A percentile compares a stretch with the other conserved stretches of the same genome.
These are phyloP conservation scores for Drosophila neonasuta DNA, from an alignment of 2,888 invertebrate species.

Conservation along the genomic window DNA sequence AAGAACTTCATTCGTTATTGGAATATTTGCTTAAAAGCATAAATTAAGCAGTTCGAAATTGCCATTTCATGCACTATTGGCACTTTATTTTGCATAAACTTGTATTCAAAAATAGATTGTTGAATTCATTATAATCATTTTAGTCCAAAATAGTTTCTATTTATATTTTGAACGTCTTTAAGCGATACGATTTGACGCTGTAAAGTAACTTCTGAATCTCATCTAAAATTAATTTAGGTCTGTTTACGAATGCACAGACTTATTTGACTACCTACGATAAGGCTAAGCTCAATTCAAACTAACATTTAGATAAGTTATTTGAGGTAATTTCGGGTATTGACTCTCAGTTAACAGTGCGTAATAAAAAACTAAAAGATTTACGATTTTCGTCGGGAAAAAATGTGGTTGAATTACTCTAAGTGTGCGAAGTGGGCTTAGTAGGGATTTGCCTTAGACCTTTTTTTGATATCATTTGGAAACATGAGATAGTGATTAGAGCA, in stretches of 20 bases:
- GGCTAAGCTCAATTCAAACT: slow-evolving; percentile 6
- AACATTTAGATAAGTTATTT: slow-evolving; percentile 4
- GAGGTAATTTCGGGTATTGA: slow-evolving; percentile 7
- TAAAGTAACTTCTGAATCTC: not conserved
- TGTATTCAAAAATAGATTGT: no score
- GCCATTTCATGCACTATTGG: no score
- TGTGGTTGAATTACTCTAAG: not conserved
- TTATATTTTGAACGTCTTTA: no score
- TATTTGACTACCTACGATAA: slow-evolving; percentile 21
- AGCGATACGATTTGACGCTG: no score
- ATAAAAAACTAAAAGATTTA: slow-evolving; percentile 7
- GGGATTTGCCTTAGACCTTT: not conserved
- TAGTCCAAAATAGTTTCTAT: no score
- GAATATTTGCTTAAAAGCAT: no score
- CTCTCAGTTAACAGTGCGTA: slow-evolving; percentile 8
- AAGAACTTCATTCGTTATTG: no score
- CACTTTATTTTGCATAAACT: no score
- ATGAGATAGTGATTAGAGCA: not conserved
- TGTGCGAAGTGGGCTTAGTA: slow-evolving; percentile 4
- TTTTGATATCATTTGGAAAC: not conserved
- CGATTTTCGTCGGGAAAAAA: not conserved
- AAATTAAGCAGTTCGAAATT: no score
- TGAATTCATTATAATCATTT: no score
- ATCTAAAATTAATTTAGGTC: not conserved
- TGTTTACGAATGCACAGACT: not conserved